Evolutionary conservation across 2,888 invertebrate species (phyloP).

Genomic region (Labia minor): DNA sequence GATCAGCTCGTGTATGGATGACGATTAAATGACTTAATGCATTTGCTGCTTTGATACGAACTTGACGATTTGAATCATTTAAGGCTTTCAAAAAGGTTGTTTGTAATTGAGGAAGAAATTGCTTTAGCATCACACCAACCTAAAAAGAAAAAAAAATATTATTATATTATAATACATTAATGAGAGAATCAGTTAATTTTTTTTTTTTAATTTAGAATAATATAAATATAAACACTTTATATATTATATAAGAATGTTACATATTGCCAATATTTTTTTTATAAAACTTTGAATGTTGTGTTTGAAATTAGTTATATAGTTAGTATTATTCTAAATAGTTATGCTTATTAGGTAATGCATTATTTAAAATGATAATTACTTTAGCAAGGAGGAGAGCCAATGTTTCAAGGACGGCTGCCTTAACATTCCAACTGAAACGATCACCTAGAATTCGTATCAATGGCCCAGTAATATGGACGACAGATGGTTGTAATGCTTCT

Average conservation of each 20-base stretch:
- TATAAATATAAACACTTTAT: too few species aligned
- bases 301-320: too few species aligned
- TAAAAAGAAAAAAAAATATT: slow-evolving; percentile 33
- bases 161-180: not conserved
- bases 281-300: too few species aligned
- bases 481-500: slow-evolving; percentile 83
- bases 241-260: too few species aligned
- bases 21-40: slow-evolving; percentile 80
- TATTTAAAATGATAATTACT: slow-evolving; percentile 44
- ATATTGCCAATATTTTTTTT: too few species aligned
- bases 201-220: not conserved
- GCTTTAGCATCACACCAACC: slow-evolving; percentile 91
- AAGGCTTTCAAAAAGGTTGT: slow-evolving; percentile 95
- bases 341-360: too few species aligned
- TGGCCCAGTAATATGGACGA: slow-evolving; percentile 95
- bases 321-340: too few species aligned
- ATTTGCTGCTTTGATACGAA: slow-evolving; percentile 77
- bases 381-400: slow-evolving; percentile 83
- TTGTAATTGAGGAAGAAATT: slow-evolving; percentile 96
- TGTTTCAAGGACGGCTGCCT: slow-evolving; percentile 91
- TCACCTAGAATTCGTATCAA: slow-evolving; percentile 95
- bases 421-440: slow-evolving; percentile 85
- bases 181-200: not conserved
- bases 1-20: slow-evolving; percentile 89
- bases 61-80: slow-evolving; percentile 76